Evolutionary conservation across 1,140 invertebrate genomes (phyloP), one percentile per base, ranked within the genome.

Genomic region (Bombus impatiens): DNA sequence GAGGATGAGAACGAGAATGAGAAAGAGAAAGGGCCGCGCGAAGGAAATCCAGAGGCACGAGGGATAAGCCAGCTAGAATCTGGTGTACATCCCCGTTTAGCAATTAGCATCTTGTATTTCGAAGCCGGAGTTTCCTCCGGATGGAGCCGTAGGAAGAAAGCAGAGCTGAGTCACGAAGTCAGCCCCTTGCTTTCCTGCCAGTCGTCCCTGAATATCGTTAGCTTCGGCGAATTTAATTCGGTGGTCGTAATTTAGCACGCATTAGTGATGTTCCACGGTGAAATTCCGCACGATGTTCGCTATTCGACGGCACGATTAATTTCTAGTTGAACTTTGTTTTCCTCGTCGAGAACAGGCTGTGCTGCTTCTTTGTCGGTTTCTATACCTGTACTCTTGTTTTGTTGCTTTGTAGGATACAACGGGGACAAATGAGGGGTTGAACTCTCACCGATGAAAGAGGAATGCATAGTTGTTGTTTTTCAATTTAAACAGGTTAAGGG

Each of bases 31-130:
- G 67, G 77, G 53, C 9, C 5, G 82, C 67, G 53, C 77, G 80
- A 81, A 85, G 81, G 78, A 84, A 88, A 87, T 77, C 80, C 80
- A 78, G 76, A 72, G 74, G 71, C 72, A 37, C 79, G 81, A 75
- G 87, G 89, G 89, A 91, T 92, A 92, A 91, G 87, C 91, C 74
- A 65, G 84, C 78, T 86, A 82, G 88, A 92, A 92, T 92, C 87
- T 92, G 87, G 86, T 88, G 89, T 92, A 92, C 88, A 84, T 90
- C 86, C 84, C 84, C 84, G 88, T 91, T 91, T 90, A 92, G 86
- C 90, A 92, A 92, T 92, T 92, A 92, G 86, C 90, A 91, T 92
- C 90, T 92, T 92, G 91, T 92, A 92, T 92, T 92, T 91, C 75
- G 84, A 84, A 92, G 92, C 78, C 74, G 70, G 67, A 76, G 84